A percentile compares a stretch with the other conserved stretches of the same genome.
These are phyloP conservation scores for Poeciliopsis infans DNA, from an alignment of 2,797 vertebrate species.

Conservation along the genomic window DNA sequence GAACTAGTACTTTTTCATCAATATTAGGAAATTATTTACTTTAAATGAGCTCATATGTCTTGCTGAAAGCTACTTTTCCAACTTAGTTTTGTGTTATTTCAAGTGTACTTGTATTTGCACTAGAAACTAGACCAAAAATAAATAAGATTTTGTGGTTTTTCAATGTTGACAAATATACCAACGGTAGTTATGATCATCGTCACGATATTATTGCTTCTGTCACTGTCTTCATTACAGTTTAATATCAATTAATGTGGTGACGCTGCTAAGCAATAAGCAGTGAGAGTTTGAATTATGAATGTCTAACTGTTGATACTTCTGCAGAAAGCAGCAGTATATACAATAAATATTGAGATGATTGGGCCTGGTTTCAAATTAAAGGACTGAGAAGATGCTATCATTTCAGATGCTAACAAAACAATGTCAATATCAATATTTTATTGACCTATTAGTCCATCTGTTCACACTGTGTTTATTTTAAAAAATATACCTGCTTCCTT, in stretches of 20 bases:
- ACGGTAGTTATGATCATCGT: not conserved
- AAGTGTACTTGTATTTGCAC: too few species aligned
- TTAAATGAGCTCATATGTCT: too few species aligned
- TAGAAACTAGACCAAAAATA: too few species aligned
- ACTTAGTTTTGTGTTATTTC: too few species aligned
- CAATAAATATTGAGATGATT: not conserved
- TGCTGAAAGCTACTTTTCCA: too few species aligned
- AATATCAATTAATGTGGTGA: not conserved
- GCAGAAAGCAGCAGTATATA: not conserved
- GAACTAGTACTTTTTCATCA: too few species aligned
- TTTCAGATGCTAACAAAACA: conserved; percentile 47
- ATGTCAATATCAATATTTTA: conserved; percentile 57
- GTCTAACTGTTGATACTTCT: not conserved
- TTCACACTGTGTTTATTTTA: conserved; percentile 46
- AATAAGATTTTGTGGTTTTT: too few species aligned
- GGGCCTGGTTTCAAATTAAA: not conserved
- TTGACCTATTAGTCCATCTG: conserved; percentile 30
- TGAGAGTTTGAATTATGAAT: not conserved
- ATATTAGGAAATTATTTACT: too few species aligned
- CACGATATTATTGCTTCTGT: not conserved
- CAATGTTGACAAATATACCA: not conserved
- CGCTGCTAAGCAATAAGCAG: not conserved
- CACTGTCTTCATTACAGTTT: not conserved
- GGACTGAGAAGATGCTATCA: not conserved
- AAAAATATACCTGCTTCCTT: conserved; percentile 75